phyloP scores from a whole-genome alignment of 2,888 invertebrate species.

The Apotomis capreana region DNA sequence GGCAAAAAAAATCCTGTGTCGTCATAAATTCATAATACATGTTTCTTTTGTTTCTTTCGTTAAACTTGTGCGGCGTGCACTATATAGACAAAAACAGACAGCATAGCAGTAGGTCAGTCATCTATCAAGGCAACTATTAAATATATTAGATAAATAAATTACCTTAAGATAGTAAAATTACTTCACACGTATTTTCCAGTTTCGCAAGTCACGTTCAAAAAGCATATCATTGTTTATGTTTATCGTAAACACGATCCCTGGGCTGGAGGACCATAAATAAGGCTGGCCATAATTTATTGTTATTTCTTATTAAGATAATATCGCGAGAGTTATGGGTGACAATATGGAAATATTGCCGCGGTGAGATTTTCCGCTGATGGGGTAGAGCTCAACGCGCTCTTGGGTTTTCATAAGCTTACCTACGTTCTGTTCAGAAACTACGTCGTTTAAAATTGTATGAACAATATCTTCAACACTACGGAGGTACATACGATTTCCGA shows the following conservation, averaged over 20 bases:
- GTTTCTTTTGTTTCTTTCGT: no score
- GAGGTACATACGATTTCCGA: no score
- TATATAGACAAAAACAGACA: no score
- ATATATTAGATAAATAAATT: not conserved
- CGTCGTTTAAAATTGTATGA: no score
- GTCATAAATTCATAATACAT: no score
- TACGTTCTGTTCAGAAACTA: no score
- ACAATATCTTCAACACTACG: no score
- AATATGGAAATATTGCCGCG: conserved; percentile 36
- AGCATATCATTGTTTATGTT: conserved; percentile 25
- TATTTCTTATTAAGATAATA: conserved; percentile 37
- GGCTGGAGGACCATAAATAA: conserved; percentile 33
- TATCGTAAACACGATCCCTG: conserved; percentile 35
- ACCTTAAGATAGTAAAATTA: not conserved
- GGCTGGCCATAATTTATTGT: conserved; percentile 34
- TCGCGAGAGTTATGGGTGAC: conserved; percentile 37
- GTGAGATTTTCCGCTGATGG: conserved; percentile 11
- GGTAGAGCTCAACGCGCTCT: conserved; percentile 31
- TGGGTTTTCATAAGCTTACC: conserved; percentile 2
- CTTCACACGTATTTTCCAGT: not conserved
- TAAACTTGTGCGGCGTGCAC: no score
- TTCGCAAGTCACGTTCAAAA: conserved; percentile 7
- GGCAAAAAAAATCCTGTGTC: no score
- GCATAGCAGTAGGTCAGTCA: no score
- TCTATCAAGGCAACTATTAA: no score